Evolutionary conservation across 1,140 invertebrate species (phyloP), one percentile per base, ranked within the genome.

Genomic region (Zaprionus ornatus): DNA sequence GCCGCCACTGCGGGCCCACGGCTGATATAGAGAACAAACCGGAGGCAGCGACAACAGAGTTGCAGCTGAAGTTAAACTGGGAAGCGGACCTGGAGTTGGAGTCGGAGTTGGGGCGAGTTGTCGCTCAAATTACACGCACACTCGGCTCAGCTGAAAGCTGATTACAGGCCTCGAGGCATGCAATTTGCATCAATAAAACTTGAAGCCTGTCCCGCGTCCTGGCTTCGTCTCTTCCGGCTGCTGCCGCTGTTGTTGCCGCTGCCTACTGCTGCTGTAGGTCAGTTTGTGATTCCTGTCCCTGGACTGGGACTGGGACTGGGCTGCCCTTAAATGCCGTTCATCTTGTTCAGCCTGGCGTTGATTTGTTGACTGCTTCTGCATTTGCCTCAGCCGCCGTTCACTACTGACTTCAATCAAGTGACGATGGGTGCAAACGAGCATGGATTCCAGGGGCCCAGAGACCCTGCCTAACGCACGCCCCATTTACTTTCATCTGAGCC

Each of bases 181-280:
- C 85, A 90, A 90, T 90, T 90, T 90, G 81, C 85, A 90, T 90
- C 85, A 90, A 90, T 90, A 90, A 90, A 88, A 85, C 64, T 70
- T 73, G 62, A 54, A 72, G 57, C 55, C 73, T 23, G 25, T 37
- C 29, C 25, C 29, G 35, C 40, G n/a, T 50, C 45, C 45, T 23
- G 45, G 45, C 12, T 50, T 50, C 45, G 45, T 50, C 45, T 50
- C 19, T 50, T 50, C 23, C 78, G 62, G 42, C 21, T 23, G 25
- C 52, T 77, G 69, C 76, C 9, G 37, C 15, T 40, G 27, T 71
- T 71, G 35, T 17, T 23, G 27, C 52, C 80, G 69, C 79, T 87
- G 84, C 84, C 21, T 23, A 21, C 52, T 83, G 69, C 79, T 87
- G 84, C 84, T 88, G 84, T 88, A 88, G 84, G 84, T 88, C 84